Percentiles rank a stretch among this genome's conserved stretches.
Evolutionary conservation across 2,113 vertebrate genomes (phyloP).

Genomic region (Aldabrachelys gigantea): DNA sequence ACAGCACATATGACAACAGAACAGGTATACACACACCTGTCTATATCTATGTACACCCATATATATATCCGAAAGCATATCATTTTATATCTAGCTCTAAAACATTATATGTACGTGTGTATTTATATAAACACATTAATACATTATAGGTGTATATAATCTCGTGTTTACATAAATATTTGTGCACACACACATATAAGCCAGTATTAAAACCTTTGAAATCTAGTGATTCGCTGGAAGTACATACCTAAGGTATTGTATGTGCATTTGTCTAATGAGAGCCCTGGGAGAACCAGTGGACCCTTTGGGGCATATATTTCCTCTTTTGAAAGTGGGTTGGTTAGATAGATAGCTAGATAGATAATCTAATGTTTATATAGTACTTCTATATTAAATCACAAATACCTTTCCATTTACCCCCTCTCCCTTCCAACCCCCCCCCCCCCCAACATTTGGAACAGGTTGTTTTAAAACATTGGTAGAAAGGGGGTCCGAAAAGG

Average conservation of each 20-base stretch:
- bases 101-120: neutral
- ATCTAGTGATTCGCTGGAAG: neutral
- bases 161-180: neutral
- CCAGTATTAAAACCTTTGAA: neutral
- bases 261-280: slow-evolving; percentile 12
- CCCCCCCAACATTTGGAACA: neutral
- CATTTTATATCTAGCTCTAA: neutral
- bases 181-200: neutral
- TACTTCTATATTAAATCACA: neutral
- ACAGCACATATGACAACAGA: neutral
- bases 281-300: slow-evolving; percentile 26
- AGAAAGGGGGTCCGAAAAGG: slow-evolving; percentile 36
- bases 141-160: neutral
- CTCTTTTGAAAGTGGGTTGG: neutral
- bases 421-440: neutral
- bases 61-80: neutral
- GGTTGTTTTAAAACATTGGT: slow-evolving; percentile 1
- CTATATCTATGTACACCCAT: neutral
- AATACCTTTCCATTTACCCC: neutral
- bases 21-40: neutral
- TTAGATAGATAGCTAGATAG: neutral
- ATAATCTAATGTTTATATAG: neutral
- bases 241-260: slow-evolving; percentile 6
- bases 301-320: neutral
- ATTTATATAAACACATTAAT: neutral